These are phyloP conservation scores for Phrynosoma platyrhinos DNA, from an alignment of 2,113 vertebrate genomes.

Conservation along the genomic window DNA sequence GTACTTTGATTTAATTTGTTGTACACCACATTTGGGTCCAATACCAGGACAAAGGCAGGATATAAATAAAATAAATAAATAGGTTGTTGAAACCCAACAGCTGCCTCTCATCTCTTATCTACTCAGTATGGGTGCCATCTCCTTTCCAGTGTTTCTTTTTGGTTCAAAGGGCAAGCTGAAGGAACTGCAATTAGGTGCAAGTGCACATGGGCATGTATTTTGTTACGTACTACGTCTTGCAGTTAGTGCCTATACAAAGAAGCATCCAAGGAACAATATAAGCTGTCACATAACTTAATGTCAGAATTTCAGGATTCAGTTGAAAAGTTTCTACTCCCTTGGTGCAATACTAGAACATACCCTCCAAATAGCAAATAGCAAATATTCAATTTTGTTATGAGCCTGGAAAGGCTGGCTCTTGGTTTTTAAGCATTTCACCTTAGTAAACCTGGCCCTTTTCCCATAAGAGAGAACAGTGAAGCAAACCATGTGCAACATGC, in stretches of 20 bases:
- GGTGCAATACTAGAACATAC: neutral
- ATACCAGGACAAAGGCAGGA: too few relatives aligned
- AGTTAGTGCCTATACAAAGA: neutral
- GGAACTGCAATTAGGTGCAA: too few relatives aligned
- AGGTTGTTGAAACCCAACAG: neutral
- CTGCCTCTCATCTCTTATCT: neutral
- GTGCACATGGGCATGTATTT: neutral
- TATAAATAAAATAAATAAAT: too few relatives aligned
- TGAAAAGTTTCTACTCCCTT: neutral
- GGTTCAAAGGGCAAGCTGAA: neutral
- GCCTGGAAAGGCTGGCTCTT: neutral
- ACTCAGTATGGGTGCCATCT: neutral
- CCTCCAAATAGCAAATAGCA: neutral
- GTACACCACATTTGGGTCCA: too few relatives aligned
- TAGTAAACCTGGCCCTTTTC: neutral
- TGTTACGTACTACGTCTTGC: neutral
- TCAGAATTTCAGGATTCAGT: neutral
- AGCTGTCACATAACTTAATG: neutral
- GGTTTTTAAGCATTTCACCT: neutral
- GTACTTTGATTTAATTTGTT: too few relatives aligned
- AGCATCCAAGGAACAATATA: neutral
- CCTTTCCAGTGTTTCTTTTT: neutral
- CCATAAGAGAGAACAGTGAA: neutral
- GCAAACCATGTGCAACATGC: neutral
- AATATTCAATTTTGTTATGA: neutral